Base-by-base conservation (phyloP, 2,888 invertebrate species). In the Gibbula magus region DNA sequence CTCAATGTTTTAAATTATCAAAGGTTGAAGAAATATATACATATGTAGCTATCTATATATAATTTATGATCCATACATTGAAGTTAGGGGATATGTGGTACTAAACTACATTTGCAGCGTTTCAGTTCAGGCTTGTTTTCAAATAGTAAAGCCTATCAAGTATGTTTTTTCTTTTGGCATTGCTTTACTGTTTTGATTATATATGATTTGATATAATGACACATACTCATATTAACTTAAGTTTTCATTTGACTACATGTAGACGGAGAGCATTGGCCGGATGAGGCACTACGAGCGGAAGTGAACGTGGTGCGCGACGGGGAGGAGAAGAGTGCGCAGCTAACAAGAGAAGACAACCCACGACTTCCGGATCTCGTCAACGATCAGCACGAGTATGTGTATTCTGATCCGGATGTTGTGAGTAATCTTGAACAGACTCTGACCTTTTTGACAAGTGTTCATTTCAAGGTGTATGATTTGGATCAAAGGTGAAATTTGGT, bases 181-280 rank as follows among this genome's bases (percentile, higher is more conserved):
- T 54, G 8, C 8, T 10, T 3, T 2, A 54, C 8, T 3, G 22
- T 10, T 4, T 20, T 20, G 22, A 10, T 54, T 20, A 22, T 3
- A 22, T 54, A 5, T 22, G 22, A 4, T 16, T 8, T 66, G 66
- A 66, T 22, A 4, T 20, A 10, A 61, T 16, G n/a, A 61, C 52
- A 52, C 8, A 52, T 52, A 13, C 4, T 25, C 56, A 13, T 20
- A 8, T 56, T 25, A 56, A 56, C 56, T 20, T 56, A 20, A 20
- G 10, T 20, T 5, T 4, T 20, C 20, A 22, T 56, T 7, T 56
- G n/a, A 13, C 29, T 13, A n/a, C 35, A 29, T 10, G 22, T 16
- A 81, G 81, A 78, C 20, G 18, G 29, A 18, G 66, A 78, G 51
- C 35, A 66, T n/a, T 82, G 82, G 82, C 82, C 82, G 16, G 77